phyloP scores from a whole-genome alignment of 1,140 invertebrate species.

The Hermetia illucens region DNA sequence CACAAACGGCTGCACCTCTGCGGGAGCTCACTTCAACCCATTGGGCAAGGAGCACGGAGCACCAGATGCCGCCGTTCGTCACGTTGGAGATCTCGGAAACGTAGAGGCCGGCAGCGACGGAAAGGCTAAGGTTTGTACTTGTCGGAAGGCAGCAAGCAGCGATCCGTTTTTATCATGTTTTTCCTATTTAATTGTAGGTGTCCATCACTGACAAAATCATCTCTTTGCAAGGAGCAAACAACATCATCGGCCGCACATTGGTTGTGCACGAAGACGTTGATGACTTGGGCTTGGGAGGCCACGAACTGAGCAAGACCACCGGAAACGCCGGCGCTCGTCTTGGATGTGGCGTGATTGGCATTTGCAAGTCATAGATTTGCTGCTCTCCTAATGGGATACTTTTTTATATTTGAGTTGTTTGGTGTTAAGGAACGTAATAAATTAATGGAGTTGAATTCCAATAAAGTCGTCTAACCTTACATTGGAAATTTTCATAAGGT shows the following conservation, averaged over 20 bases:
- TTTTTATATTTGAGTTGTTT: no score
- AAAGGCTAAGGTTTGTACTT: slow-evolving; percentile 37
- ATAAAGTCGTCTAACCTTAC: no score
- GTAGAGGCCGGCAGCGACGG: slow-evolving; percentile 57
- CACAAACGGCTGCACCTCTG: slow-evolving; percentile 90
- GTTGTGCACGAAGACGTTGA: slow-evolving; percentile 89
- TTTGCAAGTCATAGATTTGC: slow-evolving; percentile 43
- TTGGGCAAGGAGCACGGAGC: slow-evolving; percentile 69
- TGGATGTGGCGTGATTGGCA: slow-evolving; percentile 95
- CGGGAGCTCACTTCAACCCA: slow-evolving; percentile 94
- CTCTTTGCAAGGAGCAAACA: slow-evolving; percentile 57
- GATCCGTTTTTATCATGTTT: slow-evolving; percentile 1
- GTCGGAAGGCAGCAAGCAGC: neutral
- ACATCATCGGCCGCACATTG: slow-evolving; percentile 76
- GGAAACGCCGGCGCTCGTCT: slow-evolving; percentile 93
- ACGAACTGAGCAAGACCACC: slow-evolving; percentile 87
- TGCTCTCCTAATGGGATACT: no score
- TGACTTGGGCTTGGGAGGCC: slow-evolving; percentile 86
- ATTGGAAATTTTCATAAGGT: no score
- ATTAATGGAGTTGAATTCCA: no score
- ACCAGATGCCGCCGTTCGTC: slow-evolving; percentile 55
- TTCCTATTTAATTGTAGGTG: slow-evolving; percentile 28
- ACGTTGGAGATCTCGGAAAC: slow-evolving; percentile 90
- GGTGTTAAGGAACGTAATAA: no score
- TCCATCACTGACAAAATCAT: slow-evolving; percentile 60